Conservation (phyloP, 2,888 invertebrate species). For the Hipparchia semele region DNA sequence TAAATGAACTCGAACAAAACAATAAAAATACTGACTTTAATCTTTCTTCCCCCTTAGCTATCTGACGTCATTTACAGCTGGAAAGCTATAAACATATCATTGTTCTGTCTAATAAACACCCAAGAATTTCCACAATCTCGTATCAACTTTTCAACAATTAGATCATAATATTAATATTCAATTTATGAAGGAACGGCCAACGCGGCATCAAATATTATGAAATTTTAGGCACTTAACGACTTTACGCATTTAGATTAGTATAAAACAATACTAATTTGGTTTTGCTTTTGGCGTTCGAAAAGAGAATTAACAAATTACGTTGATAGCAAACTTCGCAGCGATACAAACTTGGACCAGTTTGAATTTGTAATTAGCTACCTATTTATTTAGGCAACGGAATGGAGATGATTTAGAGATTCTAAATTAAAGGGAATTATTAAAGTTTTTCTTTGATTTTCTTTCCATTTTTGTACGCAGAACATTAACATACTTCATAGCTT, state of each 20-base stretch:
- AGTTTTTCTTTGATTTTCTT: not conserved
- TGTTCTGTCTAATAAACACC: too few species aligned
- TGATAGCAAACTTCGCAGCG: constrained; percentile 15
- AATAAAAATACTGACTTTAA: too few species aligned
- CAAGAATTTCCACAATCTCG: not conserved
- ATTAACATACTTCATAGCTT: too few species aligned
- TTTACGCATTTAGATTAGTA: constrained; percentile 22
- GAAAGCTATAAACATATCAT: too few species aligned
- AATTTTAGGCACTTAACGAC: constrained; percentile 11
- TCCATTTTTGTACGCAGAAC: too few species aligned
- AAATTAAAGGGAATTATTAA: not conserved
- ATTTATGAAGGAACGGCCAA: constrained; percentile 10
- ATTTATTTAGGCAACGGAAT: not conserved
- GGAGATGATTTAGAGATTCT: not conserved
- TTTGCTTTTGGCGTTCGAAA: constrained; percentile 3
- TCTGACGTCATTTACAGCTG: too few species aligned
- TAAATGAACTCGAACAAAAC: too few species aligned
- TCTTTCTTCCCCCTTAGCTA: too few species aligned
- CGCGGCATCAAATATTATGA: constrained; percentile 4
- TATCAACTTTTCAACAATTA: constrained; percentile 13
- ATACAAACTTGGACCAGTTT: constrained; percentile 13
- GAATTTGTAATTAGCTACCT: constrained; percentile 9
- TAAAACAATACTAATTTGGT: constrained; percentile 15
- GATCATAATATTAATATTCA: constrained; percentile 13
- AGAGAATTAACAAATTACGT: constrained; percentile 17